Evolutionary conservation across 23 tunicate genomes (phyloP), one percentile per base, ranked within the genome.

Genomic region (Halocynthia aurantium): DNA sequence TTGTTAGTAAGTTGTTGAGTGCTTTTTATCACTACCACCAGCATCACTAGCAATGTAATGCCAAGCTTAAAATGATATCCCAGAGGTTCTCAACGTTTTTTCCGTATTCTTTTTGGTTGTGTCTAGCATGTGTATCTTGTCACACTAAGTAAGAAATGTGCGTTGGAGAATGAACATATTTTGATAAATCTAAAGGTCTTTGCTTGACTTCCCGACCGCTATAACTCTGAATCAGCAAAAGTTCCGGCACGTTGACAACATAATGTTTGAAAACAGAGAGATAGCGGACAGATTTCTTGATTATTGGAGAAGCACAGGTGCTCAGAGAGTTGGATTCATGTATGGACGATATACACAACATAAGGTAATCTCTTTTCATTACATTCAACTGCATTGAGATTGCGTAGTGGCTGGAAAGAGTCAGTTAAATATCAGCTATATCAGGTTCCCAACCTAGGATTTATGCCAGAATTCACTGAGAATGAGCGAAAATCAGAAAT

Each of bases 211-310:
- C 0, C 98, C 98, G 7, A 85, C 93, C 6, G 98, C 98, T 13
- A 84, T 92, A 6, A 92, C 98, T 7, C 69, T 92, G 58, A 92
- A 92, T 61, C 82, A 87, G 49, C 98, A 92, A 58, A 92, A 86
- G 65, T 92, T 77, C 62, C 85, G 98, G 7, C 98, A 86, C 75
- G 92, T 92, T 6, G 98, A 92, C 62, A 92, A 92, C 69, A 86
- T 92, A 50, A 80, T 80, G 88, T 92, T 92, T 80, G 92, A 92
- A 79, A 92, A 92, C 69, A 79, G 93, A 53, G 93, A 92, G 57
- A 80, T 92, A 40, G 85, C 87, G 10, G 93, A 92, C 63, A 72
- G 98, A 74, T 92, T 86, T 71, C 72, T 92, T 6, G 77, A 92
- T 53, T 86, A 73, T 76, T 92, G 98, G 98, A 77, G 98, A 62